Evolutionary conservation across 2,113 vertebrate species (phyloP), one percentile per base, ranked within the genome.

Genomic region (Mola mola): DNA sequence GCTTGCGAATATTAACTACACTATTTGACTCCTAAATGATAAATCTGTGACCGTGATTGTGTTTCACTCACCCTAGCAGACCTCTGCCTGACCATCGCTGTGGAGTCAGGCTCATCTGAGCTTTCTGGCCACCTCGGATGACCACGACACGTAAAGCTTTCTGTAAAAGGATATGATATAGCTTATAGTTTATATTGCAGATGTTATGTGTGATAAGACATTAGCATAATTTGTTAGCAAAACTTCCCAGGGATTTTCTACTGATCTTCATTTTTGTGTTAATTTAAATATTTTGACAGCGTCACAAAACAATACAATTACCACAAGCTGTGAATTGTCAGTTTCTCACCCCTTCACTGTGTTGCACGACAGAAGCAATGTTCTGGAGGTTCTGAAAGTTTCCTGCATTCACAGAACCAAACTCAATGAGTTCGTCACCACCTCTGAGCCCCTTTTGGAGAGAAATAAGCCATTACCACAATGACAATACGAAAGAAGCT

Each of bases 311-410:
- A 50, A 21, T 21, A 21, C 8, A 19, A 12, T 40, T 29, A 46
- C 12, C 2, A 64, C 5, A 43, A 24, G 21, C 13, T 21, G 16
- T 1, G 4, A 17, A 47, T 25, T 9, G 6, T 55, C 7, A 40
- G 5, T 26, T 56, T 89, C 94, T 62, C 76, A 99, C 97, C 92
- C 94, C 95, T 84, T 98, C 95, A 0, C 96, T 98, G 69, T 97
- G 96, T 80, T 99, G 96, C 7, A 98, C 95, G 64, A 98, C 96
- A 0, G 79, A 91, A 44, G 94, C 92, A 0, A 98, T 93, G 42
- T 98, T 96, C 61, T 96, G 94, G 41, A 99, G 91, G 8, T 88
- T 95, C 86, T 94, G 94, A 87, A 98, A 99, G 89, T 98, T 99
- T 9, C 62, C 87, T 0, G 83, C 41, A 5, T 96, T 98, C 12